phyloP scores from a whole-genome alignment of 1,140 invertebrate species.

The Liolophura sinensis region DNA sequence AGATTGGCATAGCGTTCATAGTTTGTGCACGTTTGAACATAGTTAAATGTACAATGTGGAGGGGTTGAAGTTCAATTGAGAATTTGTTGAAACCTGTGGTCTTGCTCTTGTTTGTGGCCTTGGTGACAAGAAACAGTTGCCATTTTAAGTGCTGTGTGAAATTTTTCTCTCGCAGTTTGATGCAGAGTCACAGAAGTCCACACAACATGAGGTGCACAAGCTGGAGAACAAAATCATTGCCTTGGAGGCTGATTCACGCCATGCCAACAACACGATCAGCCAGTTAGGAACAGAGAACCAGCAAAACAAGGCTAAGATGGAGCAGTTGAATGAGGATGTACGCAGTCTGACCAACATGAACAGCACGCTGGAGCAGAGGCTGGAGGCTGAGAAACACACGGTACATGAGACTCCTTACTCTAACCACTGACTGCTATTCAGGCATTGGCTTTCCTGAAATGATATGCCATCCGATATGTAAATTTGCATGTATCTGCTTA shows the following conservation, averaged over 20 bases:
- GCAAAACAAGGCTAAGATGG: constrained; percentile 27
- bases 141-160: too few species aligned
- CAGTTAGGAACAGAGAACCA: constrained; percentile 25
- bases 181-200: constrained; percentile 16
- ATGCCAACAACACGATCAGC: not conserved
- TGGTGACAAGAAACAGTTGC: too few species aligned
- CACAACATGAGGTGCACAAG: constrained; percentile 23
- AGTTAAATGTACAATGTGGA: too few species aligned
- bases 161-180: constrained; percentile 27
- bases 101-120: too few species aligned
- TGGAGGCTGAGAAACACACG: constrained; percentile 32
- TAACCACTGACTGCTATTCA: too few species aligned
- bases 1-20: too few species aligned
- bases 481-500: too few species aligned
- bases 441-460: too few species aligned
- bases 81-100: too few species aligned
- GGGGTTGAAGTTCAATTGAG: too few species aligned
- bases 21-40: too few species aligned
- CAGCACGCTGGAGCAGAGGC: constrained; percentile 27
- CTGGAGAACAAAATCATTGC: constrained; percentile 19
- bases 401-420: constrained; percentile 27
- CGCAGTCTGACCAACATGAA: constrained; percentile 31
- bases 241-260: not conserved
- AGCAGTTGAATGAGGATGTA: constrained; percentile 35
- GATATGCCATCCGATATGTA: too few species aligned